Conservation (phyloP, 2,888 invertebrate species). For the Tiliacea aurago region DNA sequence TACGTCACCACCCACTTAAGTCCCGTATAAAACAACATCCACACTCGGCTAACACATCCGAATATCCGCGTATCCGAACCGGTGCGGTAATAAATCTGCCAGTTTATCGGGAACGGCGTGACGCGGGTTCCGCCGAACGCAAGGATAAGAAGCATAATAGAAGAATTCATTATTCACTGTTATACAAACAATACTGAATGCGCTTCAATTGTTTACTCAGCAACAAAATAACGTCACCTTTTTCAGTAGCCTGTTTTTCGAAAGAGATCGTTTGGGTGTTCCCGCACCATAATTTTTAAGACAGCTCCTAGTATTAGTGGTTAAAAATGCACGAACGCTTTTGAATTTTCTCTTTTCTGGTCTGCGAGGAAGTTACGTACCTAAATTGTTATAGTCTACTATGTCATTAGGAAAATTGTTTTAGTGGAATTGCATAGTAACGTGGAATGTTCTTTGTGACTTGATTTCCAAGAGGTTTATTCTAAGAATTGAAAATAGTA, state of each 20-base stretch:
- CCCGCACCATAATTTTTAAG: conserved; percentile 18
- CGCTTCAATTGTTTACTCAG: conserved; percentile 39
- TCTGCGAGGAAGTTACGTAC: background rate
- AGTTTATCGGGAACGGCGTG: conserved; percentile 58
- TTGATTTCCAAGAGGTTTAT: background rate
- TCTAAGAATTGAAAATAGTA: background rate
- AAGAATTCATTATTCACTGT: conserved; percentile 65
- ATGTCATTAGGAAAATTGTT: conserved; percentile 17
- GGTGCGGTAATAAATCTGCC: conserved; percentile 67
- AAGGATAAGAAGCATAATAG: conserved; percentile 58
- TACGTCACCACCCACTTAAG: conserved; percentile 32
- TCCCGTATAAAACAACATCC: conserved; percentile 36
- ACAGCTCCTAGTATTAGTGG: background rate
- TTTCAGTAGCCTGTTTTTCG: background rate
- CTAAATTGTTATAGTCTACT: conserved; percentile 10
- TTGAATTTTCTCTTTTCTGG: conserved; percentile 15
- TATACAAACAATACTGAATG: conserved; percentile 47
- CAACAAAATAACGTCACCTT: conserved; percentile 11
- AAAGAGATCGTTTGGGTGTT: conserved; percentile 17
- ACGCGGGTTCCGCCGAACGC: conserved; percentile 59
- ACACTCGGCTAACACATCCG: conserved; percentile 44
- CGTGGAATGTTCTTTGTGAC: no score
- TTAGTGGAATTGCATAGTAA: background rate
- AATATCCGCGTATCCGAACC: conserved; percentile 44
- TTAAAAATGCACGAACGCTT: conserved; percentile 6